Evolutionary conservation across 2,888 invertebrate genomes (phyloP), one percentile per base, ranked within the genome.

Genomic region (Callyntrura sp.): DNA sequence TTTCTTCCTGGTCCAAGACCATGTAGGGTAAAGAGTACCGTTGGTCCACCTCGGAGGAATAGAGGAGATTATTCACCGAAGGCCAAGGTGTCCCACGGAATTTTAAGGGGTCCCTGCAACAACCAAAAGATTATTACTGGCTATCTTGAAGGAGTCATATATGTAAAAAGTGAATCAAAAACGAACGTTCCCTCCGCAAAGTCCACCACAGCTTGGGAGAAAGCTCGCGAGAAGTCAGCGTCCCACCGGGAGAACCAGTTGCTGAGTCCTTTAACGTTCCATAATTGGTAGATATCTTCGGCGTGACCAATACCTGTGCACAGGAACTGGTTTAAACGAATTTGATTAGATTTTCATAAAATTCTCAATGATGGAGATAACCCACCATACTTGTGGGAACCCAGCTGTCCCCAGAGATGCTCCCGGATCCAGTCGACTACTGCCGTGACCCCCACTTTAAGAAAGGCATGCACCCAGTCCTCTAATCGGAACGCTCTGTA

Each of bases 31-130:
- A 35, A 35, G 2, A 35, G 35, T 35, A 35, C 43, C 43, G 3
- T 45, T 43, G 0, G 70, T 35, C 12, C 17, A 1, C 9, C 17
- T 43, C 0, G 3, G 5, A 6, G 43, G 35, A 28, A 68, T 1
- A n/a, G 17, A 35, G 11, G 43, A 43, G 3, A 17, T 17, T 0
- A 6, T 35, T 35, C 2, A 43, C 43, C 0, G 65, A 11, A 0
- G 78, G 78, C 78, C 78, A 78, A 6, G 55, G 14, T 4, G 8
- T 2, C 17, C 28, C 78, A 17, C 57, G 78, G n/a, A 51, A 78
- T 1, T 11, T 28, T 9, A 78, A 25, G 0, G 78, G 78, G 17
- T 55, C 9, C 48, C 78, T 78, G 17, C n/a, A 70, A 70, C 4
- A 70, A 8, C 14, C 43, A 11, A 25, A 51, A 55, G 55, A 78